Conservation (phyloP, 92 coral and sea anemone species). For the Palythoa grandiflora region DNA sequence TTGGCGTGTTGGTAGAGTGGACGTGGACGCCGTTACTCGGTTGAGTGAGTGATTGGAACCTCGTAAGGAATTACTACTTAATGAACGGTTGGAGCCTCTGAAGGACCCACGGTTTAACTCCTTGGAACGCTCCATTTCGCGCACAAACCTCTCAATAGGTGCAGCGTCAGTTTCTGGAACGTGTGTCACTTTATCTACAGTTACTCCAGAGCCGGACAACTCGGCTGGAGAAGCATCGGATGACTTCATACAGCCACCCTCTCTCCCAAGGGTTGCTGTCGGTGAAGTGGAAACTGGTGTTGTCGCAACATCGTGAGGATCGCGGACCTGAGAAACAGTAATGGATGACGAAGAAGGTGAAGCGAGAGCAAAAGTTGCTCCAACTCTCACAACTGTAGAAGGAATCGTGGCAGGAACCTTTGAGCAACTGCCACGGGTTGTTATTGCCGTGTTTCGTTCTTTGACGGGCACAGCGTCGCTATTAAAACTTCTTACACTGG, state of each 20-base stretch:
- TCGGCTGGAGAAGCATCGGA: not conserved
- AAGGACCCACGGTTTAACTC: slow-evolving; percentile 42
- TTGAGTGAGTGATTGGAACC: slow-evolving; percentile 38
- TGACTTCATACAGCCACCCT: not conserved
- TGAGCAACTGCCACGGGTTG: not conserved
- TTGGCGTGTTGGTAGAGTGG: slow-evolving; percentile 18
- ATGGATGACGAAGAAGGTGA: slow-evolving; percentile 31
- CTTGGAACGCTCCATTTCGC: slow-evolving; percentile 44
- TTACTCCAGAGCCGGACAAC: not conserved
- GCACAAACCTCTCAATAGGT: slow-evolving; percentile 41
- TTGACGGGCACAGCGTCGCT: slow-evolving; percentile 19
- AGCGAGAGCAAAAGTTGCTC: slow-evolving; percentile 31
- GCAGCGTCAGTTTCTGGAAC: slow-evolving; percentile 9
- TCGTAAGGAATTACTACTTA: slow-evolving; percentile 16
- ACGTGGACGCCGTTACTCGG: slow-evolving; percentile 12
- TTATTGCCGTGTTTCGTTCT: slow-evolving; percentile 8
- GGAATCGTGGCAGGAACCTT: slow-evolving; percentile 1
- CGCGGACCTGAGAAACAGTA: not conserved
- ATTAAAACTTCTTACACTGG: slow-evolving; percentile 18
- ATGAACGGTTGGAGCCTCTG: slow-evolving; percentile 26
- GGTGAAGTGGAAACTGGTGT: slow-evolving; percentile 21
- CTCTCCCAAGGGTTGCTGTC: not conserved
- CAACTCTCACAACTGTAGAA: slow-evolving; percentile 36
- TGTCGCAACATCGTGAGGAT: slow-evolving; percentile 1
- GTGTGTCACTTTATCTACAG: not conserved